A percentile compares a stretch with the other conserved stretches of the same genome.
Conservation (phyloP, 2,888 invertebrate genomes). For the Cenopis cana region DNA sequence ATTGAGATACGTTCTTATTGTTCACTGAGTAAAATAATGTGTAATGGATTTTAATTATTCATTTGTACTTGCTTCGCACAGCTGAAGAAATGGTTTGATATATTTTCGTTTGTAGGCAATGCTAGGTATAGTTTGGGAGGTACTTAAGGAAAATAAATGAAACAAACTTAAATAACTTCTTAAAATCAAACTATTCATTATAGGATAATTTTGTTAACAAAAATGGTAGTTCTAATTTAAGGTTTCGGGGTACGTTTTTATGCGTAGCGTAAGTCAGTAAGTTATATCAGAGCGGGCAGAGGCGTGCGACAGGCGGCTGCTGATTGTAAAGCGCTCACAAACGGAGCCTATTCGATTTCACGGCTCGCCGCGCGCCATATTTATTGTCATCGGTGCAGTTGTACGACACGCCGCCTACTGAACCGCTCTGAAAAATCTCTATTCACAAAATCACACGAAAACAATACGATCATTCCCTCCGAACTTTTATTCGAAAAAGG, state of each 20-base stretch:
- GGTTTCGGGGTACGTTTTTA: conserved; percentile 68
- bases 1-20: conserved; percentile 70
- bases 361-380: conserved; percentile 83
- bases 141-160: not conserved
- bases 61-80: conserved; percentile 34
- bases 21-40: conserved; percentile 59
- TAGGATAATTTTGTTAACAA: not conserved
- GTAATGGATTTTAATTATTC: conserved; percentile 67
- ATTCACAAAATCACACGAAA: conserved; percentile 78
- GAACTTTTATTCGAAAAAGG: conserved; percentile 62
- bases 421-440: conserved; percentile 82
- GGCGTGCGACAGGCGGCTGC: conserved; percentile 78
- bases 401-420: conserved; percentile 83
- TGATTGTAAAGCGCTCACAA: conserved; percentile 85
- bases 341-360: conserved; percentile 85
- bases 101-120: conserved; percentile 8
- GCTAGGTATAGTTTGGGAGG: conserved; percentile 6
- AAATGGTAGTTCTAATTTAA: conserved; percentile 23
- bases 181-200: too few relatives aligned
- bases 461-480: conserved; percentile 68
- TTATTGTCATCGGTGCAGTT: conserved; percentile 85
- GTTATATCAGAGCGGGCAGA: conserved; percentile 68
- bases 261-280: conserved; percentile 73
- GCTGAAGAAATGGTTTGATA: conserved; percentile 27
- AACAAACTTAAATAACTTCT: not conserved